Conservation (phyloP, 2,888 invertebrate species). For the Epicampocera succincta region DNA sequence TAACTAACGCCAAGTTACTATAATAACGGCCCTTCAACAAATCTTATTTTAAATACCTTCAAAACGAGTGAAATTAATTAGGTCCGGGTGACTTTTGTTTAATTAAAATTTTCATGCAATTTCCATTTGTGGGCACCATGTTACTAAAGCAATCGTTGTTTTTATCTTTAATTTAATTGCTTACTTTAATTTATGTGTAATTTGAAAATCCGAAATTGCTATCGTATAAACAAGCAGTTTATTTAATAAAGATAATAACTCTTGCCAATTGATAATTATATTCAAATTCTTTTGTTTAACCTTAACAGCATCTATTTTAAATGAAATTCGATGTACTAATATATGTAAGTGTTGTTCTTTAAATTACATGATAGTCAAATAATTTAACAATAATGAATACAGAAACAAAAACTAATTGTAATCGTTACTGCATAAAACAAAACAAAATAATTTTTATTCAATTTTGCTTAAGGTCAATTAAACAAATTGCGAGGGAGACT, state of each 20-base stretch:
- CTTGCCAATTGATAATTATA: conserved; percentile 10
- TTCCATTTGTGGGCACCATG: too few species aligned
- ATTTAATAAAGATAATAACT: conserved; percentile 1
- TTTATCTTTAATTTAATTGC: too few species aligned
- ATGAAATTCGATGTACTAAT: neutral
- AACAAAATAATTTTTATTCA: conserved; percentile 43
- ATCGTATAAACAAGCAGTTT: neutral
- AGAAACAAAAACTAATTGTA: conserved; percentile 36
- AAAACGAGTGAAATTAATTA: too few species aligned
- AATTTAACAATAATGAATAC: conserved; percentile 22
- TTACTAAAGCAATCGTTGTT: too few species aligned
- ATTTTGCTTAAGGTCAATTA: conserved; percentile 20
- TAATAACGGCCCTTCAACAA: too few species aligned
- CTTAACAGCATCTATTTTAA: conserved; percentile 16
- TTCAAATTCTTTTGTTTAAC: conserved; percentile 6
- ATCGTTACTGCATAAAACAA: conserved; percentile 1
- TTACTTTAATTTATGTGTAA: conserved; percentile 20
- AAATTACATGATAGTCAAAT: conserved; percentile 28
- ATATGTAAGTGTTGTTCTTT: conserved; percentile 7
- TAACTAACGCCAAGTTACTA: too few species aligned
- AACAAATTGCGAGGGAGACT: conserved; percentile 1
- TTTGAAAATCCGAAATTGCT: conserved; percentile 29
- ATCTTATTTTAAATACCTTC: too few species aligned
- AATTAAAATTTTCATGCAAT: too few species aligned
- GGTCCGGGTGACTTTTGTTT: too few species aligned